A percentile compares a stretch with the other conserved stretches of the same genome.
Conservation (phyloP, 2,888 invertebrate species). For the Heliconius aoede region DNA sequence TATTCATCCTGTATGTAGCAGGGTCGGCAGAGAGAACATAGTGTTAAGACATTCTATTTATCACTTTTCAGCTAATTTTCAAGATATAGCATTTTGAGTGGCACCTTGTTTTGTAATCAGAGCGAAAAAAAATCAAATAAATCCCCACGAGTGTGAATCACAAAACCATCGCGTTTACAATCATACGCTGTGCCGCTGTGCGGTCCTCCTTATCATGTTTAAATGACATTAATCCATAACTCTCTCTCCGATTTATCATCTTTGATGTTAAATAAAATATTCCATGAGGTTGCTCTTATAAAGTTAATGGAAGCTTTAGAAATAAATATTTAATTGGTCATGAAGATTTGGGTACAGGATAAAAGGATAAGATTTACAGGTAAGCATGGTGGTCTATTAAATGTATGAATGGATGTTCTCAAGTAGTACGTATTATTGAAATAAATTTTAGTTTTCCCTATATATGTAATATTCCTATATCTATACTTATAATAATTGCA, state of each 20-base stretch:
- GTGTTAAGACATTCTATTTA: background rate
- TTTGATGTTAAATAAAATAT: slow-evolving; percentile 28
- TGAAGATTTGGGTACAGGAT: slow-evolving; percentile 4
- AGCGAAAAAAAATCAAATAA: background rate
- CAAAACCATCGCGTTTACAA: background rate
- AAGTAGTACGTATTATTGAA: background rate
- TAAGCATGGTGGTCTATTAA: background rate
- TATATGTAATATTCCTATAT: no score
- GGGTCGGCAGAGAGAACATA: background rate
- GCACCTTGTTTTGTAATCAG: background rate
- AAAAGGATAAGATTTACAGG: slow-evolving; percentile 6
- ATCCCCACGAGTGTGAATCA: background rate
- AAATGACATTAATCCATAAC: background rate
- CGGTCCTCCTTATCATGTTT: background rate
- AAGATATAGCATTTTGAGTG: background rate
- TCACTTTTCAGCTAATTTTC: background rate
- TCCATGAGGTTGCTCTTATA: slow-evolving; percentile 37
- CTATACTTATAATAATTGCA: no score
- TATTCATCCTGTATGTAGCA: no score
- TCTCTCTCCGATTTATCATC: slow-evolving; percentile 24
- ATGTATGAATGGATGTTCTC: background rate
- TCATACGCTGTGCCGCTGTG: background rate
- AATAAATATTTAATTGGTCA: slow-evolving; percentile 23
- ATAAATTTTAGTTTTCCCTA: background rate
- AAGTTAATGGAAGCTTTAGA: slow-evolving; percentile 24